phyloP scores from a whole-genome alignment of 2,113 vertebrate genomes.

The Dendrocopos noguchii region DNA sequence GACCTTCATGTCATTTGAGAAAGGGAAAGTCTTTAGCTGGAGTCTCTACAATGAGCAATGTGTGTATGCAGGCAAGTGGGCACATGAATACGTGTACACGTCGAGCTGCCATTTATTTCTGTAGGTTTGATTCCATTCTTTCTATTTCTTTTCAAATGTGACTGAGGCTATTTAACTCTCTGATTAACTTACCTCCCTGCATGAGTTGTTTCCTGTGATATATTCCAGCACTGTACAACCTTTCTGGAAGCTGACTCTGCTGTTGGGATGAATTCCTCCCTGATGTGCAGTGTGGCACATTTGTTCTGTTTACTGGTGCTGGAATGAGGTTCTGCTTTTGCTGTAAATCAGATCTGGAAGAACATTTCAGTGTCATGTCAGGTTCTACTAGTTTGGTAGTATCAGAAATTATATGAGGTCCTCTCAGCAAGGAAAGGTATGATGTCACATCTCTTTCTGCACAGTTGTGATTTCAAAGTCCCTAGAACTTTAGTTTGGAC shows the following conservation, averaged over 20 bases:
- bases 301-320: slow-evolving; percentile 20
- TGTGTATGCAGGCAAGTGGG: neutral
- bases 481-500: neutral
- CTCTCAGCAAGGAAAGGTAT: neutral
- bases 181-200: slow-evolving; percentile 17
- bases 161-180: slow-evolving; percentile 45
- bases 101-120: slow-evolving; percentile 42
- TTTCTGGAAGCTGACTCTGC: neutral
- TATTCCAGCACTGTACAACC: slow-evolving; percentile 15
- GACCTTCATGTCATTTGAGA: neutral
- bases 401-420: neutral
- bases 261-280: slow-evolving; percentile 31
- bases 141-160: slow-evolving; percentile 52
- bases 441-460: neutral
- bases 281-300: neutral
- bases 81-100: neutral
- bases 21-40: neutral
- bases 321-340: slow-evolving; percentile 9
- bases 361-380: slow-evolving; percentile 29
- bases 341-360: slow-evolving; percentile 27
- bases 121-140: slow-evolving; percentile 22
- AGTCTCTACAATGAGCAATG: neutral
- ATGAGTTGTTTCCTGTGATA: slow-evolving; percentile 46
- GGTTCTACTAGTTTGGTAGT: neutral
- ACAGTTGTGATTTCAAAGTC: neutral